These are phyloP conservation scores for Drosophila ezoana DNA, from an alignment of 2,888 invertebrate genomes.

Conservation along the genomic window DNA sequence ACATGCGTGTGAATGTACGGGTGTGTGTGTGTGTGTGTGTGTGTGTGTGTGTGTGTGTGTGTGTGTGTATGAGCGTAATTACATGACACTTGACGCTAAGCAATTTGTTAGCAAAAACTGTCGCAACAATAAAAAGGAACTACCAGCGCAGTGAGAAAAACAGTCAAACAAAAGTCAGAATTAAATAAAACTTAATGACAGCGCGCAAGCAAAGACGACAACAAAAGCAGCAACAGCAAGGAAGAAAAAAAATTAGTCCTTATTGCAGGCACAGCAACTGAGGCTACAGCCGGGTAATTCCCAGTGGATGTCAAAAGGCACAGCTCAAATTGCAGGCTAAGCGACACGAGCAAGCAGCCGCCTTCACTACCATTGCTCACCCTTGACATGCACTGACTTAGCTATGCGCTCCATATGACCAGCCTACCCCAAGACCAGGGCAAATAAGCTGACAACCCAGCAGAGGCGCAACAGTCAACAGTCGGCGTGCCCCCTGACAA, in stretches of 20 bases:
- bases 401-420: slow-evolving; percentile 36
- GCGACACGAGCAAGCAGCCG: slow-evolving; percentile 12
- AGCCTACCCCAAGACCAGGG: slow-evolving; percentile 48
- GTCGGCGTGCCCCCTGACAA: slow-evolving; percentile 31
- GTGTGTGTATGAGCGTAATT: slow-evolving; percentile 75
- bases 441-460: slow-evolving; percentile 71
- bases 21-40: slow-evolving; percentile 21
- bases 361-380: background rate
- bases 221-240: slow-evolving; percentile 4
- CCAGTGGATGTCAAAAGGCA: slow-evolving; percentile 49
- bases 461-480: slow-evolving; percentile 69
- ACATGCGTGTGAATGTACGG: slow-evolving; percentile 14
- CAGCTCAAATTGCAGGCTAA: slow-evolving; percentile 61
- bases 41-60: slow-evolving; percentile 29
- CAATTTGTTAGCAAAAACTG: slow-evolving; percentile 83
- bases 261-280: slow-evolving; percentile 23
- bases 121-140: slow-evolving; percentile 79
- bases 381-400: slow-evolving; percentile 41
- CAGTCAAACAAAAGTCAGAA: slow-evolving; percentile 76
- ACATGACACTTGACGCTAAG: slow-evolving; percentile 84
- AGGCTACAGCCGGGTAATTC: slow-evolving; percentile 39
- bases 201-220: slow-evolving; percentile 41
- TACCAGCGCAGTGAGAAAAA: slow-evolving; percentile 46
- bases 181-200: slow-evolving; percentile 82
- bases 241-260: slow-evolving; percentile 9